Base-by-base conservation (phyloP, 1,140 invertebrate genomes). In the Drosophila littoralis region DNA sequence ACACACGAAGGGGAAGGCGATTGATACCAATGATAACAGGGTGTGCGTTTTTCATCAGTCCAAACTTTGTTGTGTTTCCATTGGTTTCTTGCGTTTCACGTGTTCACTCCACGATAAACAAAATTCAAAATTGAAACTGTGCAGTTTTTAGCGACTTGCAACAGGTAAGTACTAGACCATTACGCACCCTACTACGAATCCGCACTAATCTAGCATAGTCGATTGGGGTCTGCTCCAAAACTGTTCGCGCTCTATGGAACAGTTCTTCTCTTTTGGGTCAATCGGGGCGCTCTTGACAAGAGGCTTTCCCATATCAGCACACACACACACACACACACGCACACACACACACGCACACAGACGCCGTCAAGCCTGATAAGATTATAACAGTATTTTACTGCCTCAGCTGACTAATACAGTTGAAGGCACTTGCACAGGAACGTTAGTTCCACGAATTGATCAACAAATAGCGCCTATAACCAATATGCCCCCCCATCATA, bases 321-420 rank as follows among this genome's bases (percentile, higher is more conserved):
- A 36, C 22, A 28, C 22, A 48, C 33, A 64, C 35, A n/a, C n/a
- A n/a, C n/a, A n/a, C n/a, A n/a, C n/a, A n/a, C n/a, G n/a, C n/a
- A n/a, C n/a, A n/a, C n/a, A n/a, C n/a, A n/a, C n/a, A n/a, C n/a
- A n/a, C n/a, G n/a, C n/a, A n/a, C n/a, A n/a, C n/a, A 38, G 15
- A 57, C 28, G 48, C 22, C 15, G 15, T 9, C 22, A 10, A 15
- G 7, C 17, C 33, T 13, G 65, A 69, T 69, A 74, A 69, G 71
- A 74, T 69, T 74, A 74, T 69, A 38, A 40, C 60, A 48, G 35
- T 28, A 33, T 61, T 74, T 68, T 55, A 61, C 22, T 42, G 40
- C 46, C 33, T 35, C 33, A 57, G 35, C 28, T 69, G 66, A 74
- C 71, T 69, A 74, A 74, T 60, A 36, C 40, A 15, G 9, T 28